Base-by-base conservation (phyloP, 2,888 invertebrate genomes). In the Yponomeuta cagnagella region DNA sequence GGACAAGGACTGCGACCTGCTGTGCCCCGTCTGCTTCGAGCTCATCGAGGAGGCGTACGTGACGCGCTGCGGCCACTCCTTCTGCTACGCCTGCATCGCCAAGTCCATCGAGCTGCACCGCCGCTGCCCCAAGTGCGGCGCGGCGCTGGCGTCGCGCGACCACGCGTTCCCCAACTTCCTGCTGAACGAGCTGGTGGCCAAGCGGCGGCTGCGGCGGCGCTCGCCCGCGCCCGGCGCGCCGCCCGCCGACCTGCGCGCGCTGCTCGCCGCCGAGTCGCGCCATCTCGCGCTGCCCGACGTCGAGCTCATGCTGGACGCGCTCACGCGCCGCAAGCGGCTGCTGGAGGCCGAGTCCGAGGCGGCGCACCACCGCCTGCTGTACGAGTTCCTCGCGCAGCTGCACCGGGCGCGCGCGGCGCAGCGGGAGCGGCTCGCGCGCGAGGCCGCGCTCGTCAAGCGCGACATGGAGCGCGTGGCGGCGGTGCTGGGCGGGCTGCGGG, bases 31-130 rank as follows among this genome's bases (percentile, higher is more conserved):
- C 70, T 98, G 98, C 88, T 96, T 97, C 87, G 96, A 97, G 84
- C 89, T 97, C 69, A 97, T 98, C 73, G 95, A 96, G 76, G 97
- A 97, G 85, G 97, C 98, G 0, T 96, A 97, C 85, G 97, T 98
- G 79, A 98, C 98, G 0, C 95, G 96, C 76, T 98, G 98, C 87
- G 98, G 98, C 0, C 98, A 98, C 84, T 97, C 97, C 1, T 98
- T 97, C 89, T 98, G 98, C 86, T 95, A 94, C 81, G 93, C 94
- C 30, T 98, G 98, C 86, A 96, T 98, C 78, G 96, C 95, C 64
- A 98, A 98, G 91, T 95, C 97, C 23, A 98, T 70, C 23, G 96
- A 96, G 93, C 95, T 97, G 64, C 96, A 91, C 73, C 94, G 94
- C 72, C 93, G 96, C 68, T 98, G 98, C 83, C 97, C 98, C 1